Percentiles rank a stretch among this genome's conserved stretches.
Conservation (phyloP, 2,797 vertebrate species). For the Euthynnus affinis region DNA sequence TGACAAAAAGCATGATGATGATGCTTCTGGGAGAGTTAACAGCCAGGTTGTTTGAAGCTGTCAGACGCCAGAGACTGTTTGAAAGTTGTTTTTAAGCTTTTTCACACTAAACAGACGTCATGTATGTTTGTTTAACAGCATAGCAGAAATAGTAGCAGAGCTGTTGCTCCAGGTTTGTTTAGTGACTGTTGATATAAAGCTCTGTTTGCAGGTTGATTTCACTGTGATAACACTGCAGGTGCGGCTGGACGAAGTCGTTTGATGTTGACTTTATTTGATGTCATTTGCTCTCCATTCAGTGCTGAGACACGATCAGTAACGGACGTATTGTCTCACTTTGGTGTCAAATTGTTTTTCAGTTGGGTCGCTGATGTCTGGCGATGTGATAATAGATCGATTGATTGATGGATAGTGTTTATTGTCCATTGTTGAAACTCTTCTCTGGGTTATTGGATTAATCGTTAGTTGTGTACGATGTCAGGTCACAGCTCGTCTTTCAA, state of each 20-base stretch:
- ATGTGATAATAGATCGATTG: no score
- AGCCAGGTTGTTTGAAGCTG: no score
- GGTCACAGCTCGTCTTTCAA: no score
- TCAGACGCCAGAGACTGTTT: no score
- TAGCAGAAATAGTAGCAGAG: no score
- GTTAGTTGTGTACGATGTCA: no score
- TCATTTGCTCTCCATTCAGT: background rate
- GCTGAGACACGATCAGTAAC: background rate
- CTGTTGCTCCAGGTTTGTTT: background rate
- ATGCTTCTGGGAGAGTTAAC: background rate
- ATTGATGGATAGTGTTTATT: no score
- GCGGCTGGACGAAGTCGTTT: background rate
- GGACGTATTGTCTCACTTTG: background rate
- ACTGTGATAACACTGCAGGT: background rate
- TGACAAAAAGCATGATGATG: background rate
- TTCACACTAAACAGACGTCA: background rate
- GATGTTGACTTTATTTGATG: background rate
- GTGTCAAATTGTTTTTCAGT: background rate
- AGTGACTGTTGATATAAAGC: background rate
- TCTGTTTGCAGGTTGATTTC: no score
- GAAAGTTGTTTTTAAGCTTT: background rate
- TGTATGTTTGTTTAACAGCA: background rate
- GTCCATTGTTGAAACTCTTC: no score
- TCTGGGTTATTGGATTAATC: no score
- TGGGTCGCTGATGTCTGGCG: background rate